Base-by-base conservation (phyloP, 1,140 invertebrate species). In the Periplaneta americana region DNA sequence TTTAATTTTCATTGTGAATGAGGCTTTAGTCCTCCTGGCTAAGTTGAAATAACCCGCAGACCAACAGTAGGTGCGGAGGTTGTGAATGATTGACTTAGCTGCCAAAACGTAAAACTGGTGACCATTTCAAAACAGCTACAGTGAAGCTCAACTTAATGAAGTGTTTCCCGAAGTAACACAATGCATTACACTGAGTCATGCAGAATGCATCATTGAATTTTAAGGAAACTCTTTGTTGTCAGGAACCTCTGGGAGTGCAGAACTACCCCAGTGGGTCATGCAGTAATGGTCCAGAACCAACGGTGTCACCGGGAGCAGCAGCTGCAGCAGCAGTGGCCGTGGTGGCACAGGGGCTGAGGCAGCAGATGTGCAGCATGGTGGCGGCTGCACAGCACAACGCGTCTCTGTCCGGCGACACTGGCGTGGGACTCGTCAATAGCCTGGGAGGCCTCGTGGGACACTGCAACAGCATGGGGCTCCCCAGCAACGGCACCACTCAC, bases 301-400 rank as follows among this genome's bases (percentile, higher is more conserved):
- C 92, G 84, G 92, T 92, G 78, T 92, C 91, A 36, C 91, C 93
- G 11, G 91, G 91, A 48, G 90, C 91, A 28, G 91, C 91, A 36
- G 93, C 93, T 32, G 92, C 93, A 75, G 92, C 92, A n/a, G 93
- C 93, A 83, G 93, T 94, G 79, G 93, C 94, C 28, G 93, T 93
- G 48, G 93, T 94, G 82, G 92, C 93, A 37, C 92, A 93, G 89
- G 92, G 92, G 82, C 87, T 94, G 32, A 88, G 93, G 77, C 93
- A 94, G 84, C 93, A 94, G 86, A 93, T 94, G 92, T 92, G 91
- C 86, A 91, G 91, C 86, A 93, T 93, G 92, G 92, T 92, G 35
- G 78, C 85, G 18, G 93, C 92, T 13, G 92, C 92, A 31, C 92
- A 91, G 35, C 91, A 90, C 66, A 90, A 91, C 57, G 90, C 90